phyloP scores from a whole-genome alignment of 2,888 invertebrate genomes.

The Hypena proboscidalis region DNA sequence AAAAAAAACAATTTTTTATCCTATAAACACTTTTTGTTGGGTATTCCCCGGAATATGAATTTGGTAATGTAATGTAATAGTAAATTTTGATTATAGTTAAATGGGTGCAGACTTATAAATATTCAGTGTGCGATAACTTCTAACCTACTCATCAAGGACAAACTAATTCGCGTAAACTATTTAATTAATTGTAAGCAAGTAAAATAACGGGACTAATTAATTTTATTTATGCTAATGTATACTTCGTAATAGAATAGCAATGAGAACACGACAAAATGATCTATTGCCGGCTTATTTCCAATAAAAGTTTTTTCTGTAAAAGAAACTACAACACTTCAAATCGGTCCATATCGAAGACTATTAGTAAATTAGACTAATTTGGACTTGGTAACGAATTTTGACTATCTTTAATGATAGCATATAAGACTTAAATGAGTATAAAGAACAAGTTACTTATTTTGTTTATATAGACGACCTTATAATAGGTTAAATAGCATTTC shows the following conservation, averaged over 20 bases:
- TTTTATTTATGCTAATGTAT: conserved; percentile 39
- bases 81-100: too few relatives aligned
- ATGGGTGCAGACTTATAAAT: background rate
- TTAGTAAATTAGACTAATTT: too few relatives aligned
- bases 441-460: too few relatives aligned
- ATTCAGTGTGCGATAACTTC: conserved; percentile 4
- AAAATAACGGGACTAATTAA: conserved; percentile 18
- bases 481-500: background rate
- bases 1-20: too few relatives aligned
- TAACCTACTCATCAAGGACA: conserved; percentile 16
- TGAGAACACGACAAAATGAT: conserved; percentile 19
- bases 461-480: too few relatives aligned
- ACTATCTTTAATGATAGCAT: too few relatives aligned
- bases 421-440: too few relatives aligned
- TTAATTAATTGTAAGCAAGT: conserved; percentile 16
- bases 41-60: too few relatives aligned
- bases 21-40: too few relatives aligned
- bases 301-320: background rate
- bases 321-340: background rate
- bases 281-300: conserved; percentile 12
- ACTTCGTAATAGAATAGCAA: conserved; percentile 33
- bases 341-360: too few relatives aligned
- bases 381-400: too few relatives aligned
- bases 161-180: conserved; percentile 7
- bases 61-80: too few relatives aligned